Evolutionary conservation across 2,888 invertebrate genomes (phyloP), one percentile per base, ranked within the genome.

Genomic region (Palloptera scutellata): DNA sequence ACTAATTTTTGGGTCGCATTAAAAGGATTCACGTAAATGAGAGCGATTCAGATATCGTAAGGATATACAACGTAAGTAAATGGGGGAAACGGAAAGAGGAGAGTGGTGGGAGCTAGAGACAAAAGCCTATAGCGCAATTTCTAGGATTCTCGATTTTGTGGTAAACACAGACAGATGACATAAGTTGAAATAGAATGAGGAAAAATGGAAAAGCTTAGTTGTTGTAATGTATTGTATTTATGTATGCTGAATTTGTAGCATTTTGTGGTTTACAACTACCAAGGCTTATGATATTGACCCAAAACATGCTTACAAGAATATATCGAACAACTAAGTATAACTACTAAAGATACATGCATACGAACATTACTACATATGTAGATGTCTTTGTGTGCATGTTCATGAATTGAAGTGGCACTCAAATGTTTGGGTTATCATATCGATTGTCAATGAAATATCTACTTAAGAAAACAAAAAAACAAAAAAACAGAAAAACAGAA

Each of bases 211-310:
- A 30, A 30, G 30, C 30, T 4, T 2, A 30, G 30, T 30, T 30
- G 2, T 30, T 30, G 30, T 30, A 30, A 20, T 43, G 43, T n/a
- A 10, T 6, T 12, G 17, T 52, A 43, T 55, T 11, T 66, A 20
- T 62, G 64, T 42, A 17, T 59, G 17, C 30, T 73, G 71, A 75
- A 71, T 76, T 72, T 76, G 75, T 75, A 76, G 77, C 76, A 79
- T 76, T 77, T 76, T 81, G 78, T 75, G 79, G 79, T 74, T 77
- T 76, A 76, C 75, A 80, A 77, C 78, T 79, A 78, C 75, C 73
- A 78, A 75, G 76, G 79, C 80, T 78, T 78, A 78, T 79, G 75
- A 76, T 79, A 79, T 78, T 79, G 80, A 78, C 80, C 79, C 76
- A 66, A 78, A 79, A 76, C 74, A 75, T 76, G 76, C 77, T 78